Evolutionary conservation across 2,113 vertebrate genomes (phyloP).

Genomic region (Hyaena hyaena): DNA sequence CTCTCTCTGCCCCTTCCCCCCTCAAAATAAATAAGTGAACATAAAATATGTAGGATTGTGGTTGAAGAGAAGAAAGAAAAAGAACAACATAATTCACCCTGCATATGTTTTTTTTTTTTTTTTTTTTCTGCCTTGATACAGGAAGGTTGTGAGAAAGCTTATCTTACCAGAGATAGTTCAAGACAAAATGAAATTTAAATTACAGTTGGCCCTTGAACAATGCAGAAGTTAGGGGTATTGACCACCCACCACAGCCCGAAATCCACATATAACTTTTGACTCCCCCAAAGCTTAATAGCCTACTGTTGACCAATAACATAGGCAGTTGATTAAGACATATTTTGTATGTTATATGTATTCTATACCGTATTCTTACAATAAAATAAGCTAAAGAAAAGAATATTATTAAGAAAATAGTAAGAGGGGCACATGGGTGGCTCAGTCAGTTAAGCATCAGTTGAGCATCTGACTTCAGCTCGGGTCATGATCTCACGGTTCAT

Average conservation of each 20-base stretch:
- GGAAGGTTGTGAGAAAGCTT: not conserved
- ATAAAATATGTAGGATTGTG: not conserved
- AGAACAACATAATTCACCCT: not conserved
- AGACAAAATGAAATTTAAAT: not conserved
- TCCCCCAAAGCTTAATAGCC: not conserved
- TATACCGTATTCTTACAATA: not conserved
- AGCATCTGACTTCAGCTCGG: no score
- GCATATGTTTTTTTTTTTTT: not conserved
- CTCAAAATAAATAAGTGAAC: no score
- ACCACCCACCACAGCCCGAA: not conserved
- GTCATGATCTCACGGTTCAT: no score
- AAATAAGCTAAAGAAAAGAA: not conserved
- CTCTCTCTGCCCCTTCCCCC: no score
- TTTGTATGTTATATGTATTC: not conserved
- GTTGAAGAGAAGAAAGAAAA: not conserved
- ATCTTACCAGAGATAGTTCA: not conserved
- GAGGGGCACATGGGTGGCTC: not conserved
- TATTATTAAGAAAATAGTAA: not conserved
- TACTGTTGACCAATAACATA: not conserved
- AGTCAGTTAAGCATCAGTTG: no score
- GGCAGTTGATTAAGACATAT: not conserved
- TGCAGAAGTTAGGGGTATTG: not conserved
- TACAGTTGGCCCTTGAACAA: not conserved
- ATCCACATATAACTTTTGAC: not conserved
- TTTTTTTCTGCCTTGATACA: constrained; percentile 11